Percentiles rank a stretch among this genome's conserved stretches.
phyloP scores from a whole-genome alignment of 2,888 invertebrate species.

The Drosophila infuscata region DNA sequence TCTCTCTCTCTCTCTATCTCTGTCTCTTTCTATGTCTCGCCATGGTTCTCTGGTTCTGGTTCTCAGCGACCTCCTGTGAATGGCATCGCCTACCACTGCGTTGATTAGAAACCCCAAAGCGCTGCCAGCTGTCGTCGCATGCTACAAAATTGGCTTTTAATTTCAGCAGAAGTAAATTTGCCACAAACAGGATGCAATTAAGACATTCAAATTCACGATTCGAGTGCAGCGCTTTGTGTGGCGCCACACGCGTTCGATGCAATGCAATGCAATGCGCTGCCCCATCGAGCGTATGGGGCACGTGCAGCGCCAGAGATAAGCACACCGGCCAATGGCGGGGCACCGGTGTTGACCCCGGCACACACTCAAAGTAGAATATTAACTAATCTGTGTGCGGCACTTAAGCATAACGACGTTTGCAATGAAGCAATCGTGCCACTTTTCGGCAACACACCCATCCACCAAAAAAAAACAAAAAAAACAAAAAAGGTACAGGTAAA shows the following conservation, averaged over 20 bases:
- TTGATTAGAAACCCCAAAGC: slow-evolving; percentile 67
- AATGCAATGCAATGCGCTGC: slow-evolving; percentile 10
- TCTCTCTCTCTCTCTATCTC: neutral
- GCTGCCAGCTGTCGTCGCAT: slow-evolving; percentile 52
- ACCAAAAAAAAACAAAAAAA: neutral
- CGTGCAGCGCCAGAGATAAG: slow-evolving; percentile 52
- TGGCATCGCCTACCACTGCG: slow-evolving; percentile 43
- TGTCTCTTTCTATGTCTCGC: neutral
- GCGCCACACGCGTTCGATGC: slow-evolving; percentile 2
- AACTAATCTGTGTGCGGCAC: slow-evolving; percentile 68
- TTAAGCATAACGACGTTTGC: slow-evolving; percentile 57
- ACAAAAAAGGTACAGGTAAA: slow-evolving; percentile 4
- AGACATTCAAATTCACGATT: slow-evolving; percentile 65
- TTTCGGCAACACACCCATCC: slow-evolving; percentile 35
- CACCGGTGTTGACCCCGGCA: slow-evolving; percentile 34
- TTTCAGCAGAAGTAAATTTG: slow-evolving; percentile 72
- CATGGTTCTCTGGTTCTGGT: too few relatives aligned
- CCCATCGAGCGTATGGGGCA: slow-evolving; percentile 21
- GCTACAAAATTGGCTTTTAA: slow-evolving; percentile 74
- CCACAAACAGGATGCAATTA: slow-evolving; percentile 77
- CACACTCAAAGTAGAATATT: slow-evolving; percentile 69
- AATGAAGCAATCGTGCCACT: slow-evolving; percentile 62
- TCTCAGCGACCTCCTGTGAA: slow-evolving; percentile 5
- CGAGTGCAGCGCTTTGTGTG: slow-evolving; percentile 20
- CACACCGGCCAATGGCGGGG: slow-evolving; percentile 23